These are phyloP conservation scores for Amblyjoppa proteus DNA, from an alignment of 2,888 invertebrate genomes.

Conservation along the genomic window DNA sequence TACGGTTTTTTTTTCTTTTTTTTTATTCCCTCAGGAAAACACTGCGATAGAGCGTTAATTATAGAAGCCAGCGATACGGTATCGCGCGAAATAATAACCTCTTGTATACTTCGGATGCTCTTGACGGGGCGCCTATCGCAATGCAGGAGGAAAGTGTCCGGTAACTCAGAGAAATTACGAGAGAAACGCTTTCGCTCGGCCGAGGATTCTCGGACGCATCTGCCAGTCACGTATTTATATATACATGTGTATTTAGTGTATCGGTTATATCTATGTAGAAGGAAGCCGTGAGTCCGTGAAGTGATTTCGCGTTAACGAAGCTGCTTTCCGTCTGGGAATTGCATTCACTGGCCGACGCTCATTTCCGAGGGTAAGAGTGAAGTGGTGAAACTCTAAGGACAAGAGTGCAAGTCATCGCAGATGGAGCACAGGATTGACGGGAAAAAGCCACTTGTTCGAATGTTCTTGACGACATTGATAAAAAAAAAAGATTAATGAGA, in stretches of 20 bases:
- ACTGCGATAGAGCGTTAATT: slow-evolving; percentile 23
- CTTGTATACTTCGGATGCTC: slow-evolving; percentile 22
- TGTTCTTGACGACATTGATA: neutral
- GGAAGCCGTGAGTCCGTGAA: slow-evolving; percentile 37
- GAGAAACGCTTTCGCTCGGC: slow-evolving; percentile 65
- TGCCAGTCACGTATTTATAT: neutral
- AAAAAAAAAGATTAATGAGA: neutral
- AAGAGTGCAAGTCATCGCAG: slow-evolving; percentile 55
- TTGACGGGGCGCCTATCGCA: slow-evolving; percentile 9
- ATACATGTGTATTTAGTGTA: slow-evolving; percentile 6
- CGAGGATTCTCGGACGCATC: slow-evolving; percentile 31
- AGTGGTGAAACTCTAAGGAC: slow-evolving; percentile 48
- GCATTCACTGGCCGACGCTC: slow-evolving; percentile 30
- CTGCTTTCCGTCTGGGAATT: slow-evolving; percentile 52
- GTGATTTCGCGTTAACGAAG: slow-evolving; percentile 56
- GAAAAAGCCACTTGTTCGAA: neutral
- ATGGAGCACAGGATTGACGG: slow-evolving; percentile 1
- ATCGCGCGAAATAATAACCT: slow-evolving; percentile 57
- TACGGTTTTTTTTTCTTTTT: neutral
- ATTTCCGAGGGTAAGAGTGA: slow-evolving; percentile 55
- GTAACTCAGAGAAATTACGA: slow-evolving; percentile 64
- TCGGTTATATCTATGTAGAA: neutral
- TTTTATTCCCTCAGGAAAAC: slow-evolving; percentile 33
- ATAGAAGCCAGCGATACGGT: slow-evolving; percentile 38
- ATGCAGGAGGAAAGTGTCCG: slow-evolving; percentile 52